phyloP scores from a whole-genome alignment of 1,140 invertebrate genomes.

The Drosophila arizonae region DNA sequence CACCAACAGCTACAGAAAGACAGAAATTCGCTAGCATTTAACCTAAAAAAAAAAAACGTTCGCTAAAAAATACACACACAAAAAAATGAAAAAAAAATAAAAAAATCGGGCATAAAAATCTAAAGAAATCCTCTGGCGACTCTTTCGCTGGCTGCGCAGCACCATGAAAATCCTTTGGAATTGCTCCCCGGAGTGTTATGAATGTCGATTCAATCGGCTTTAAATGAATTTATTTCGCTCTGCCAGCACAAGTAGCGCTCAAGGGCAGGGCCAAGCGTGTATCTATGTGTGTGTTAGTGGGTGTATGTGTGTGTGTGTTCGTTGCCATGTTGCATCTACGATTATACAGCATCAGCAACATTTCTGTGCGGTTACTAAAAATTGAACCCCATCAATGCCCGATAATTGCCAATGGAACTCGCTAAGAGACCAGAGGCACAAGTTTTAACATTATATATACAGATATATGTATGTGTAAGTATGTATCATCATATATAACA shows the following conservation, averaged over 20 bases:
- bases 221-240: slow-evolving; percentile 81
- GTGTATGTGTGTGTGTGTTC: slow-evolving; percentile 1
- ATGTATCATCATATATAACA: too few relatives aligned
- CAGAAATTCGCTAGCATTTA: slow-evolving; percentile 74
- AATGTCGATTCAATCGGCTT: slow-evolving; percentile 82
- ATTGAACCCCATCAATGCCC: slow-evolving; percentile 18
- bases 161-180: slow-evolving; percentile 81
- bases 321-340: slow-evolving; percentile 26
- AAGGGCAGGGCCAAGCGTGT: background rate
- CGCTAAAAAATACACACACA: slow-evolving; percentile 11
- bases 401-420: slow-evolving; percentile 42
- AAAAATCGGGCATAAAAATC: slow-evolving; percentile 67
- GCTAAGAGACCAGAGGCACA: background rate
- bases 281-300: background rate
- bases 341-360: slow-evolving; percentile 31
- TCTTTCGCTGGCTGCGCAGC: slow-evolving; percentile 67
- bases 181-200: slow-evolving; percentile 82
- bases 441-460: background rate
- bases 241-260: slow-evolving; percentile 19
- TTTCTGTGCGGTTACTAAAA: background rate
- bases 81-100: slow-evolving; percentile 27
- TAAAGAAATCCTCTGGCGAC: slow-evolving; percentile 77
- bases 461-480: too few relatives aligned
- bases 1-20: slow-evolving; percentile 51
- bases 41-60: slow-evolving; percentile 44